phyloP scores from a whole-genome alignment of 2,113 vertebrate genomes.

The Penelope pileata region DNA sequence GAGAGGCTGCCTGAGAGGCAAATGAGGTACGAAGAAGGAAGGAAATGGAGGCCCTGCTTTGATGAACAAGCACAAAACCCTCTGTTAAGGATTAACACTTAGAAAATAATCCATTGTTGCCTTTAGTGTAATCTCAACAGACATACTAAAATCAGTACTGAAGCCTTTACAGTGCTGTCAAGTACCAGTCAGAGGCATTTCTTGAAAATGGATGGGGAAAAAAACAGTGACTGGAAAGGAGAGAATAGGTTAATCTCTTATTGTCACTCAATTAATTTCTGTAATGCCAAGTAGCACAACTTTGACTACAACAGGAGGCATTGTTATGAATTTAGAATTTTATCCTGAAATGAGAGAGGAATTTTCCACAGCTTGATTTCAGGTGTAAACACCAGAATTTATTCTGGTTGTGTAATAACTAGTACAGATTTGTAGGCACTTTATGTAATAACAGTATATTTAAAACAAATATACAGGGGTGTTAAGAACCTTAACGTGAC shows the following conservation, averaged over 20 bases:
- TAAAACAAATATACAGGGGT: neutral
- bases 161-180: constrained; percentile 2
- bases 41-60: constrained; percentile 1
- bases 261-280: neutral
- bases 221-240: constrained; percentile 10
- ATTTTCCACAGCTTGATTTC: neutral
- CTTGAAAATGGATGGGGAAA: constrained; percentile 4
- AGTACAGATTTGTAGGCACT: neutral
- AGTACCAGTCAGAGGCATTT: neutral
- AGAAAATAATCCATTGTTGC: constrained; percentile 36
- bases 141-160: constrained; percentile 15
- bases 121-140: constrained; percentile 43
- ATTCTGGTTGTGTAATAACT: neutral
- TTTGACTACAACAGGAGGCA: neutral
- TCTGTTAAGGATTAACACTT: constrained; percentile 25
- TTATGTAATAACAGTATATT: neutral
- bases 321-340: neutral
- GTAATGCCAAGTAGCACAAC: neutral
- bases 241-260: constrained; percentile 13
- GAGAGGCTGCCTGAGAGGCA: neutral
- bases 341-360: neutral
- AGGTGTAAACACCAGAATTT: neutral
- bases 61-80: constrained; percentile 36
- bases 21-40: constrained; percentile 7
- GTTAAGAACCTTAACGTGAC: neutral